Conservation (phyloP, 2,888 invertebrate genomes). For the Scrobipalpa costella region DNA sequence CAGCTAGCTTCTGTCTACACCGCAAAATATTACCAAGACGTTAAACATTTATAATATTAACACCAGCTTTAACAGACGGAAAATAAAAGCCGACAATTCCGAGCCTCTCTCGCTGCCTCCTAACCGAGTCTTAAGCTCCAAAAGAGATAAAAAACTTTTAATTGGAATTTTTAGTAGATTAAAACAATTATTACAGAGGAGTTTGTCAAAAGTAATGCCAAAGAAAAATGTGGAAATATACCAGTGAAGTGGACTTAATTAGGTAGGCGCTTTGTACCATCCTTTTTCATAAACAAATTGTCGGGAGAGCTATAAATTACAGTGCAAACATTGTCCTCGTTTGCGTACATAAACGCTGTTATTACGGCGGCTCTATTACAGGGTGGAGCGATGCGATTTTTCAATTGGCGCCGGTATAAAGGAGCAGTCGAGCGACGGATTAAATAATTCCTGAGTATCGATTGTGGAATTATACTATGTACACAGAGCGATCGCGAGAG, state of each 20-base stretch:
- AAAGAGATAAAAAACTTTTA: constrained; percentile 71
- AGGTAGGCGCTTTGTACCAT: constrained; percentile 29
- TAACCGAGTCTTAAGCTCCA: constrained; percentile 58
- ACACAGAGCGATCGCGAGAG: constrained; percentile 45
- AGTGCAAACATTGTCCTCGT: constrained; percentile 22
- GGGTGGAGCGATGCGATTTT: constrained; percentile 27
- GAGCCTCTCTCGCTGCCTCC: constrained; percentile 38
- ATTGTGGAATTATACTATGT: constrained; percentile 51
- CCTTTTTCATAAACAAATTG: constrained; percentile 20
- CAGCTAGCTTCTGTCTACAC: not conserved
- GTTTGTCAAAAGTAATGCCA: constrained; percentile 52
- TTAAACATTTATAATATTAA: constrained; percentile 18
- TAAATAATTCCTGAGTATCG: constrained; percentile 52
- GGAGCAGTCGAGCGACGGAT: constrained; percentile 37
- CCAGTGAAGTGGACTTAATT: constrained; percentile 33
- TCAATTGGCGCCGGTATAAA: constrained; percentile 27
- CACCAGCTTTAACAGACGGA: constrained; percentile 35
- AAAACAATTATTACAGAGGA: constrained; percentile 66
- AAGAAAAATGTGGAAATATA: constrained; percentile 48
- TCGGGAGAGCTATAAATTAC: constrained; percentile 26
- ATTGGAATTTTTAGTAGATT: constrained; percentile 71
- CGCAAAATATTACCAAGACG: constrained; percentile 14
- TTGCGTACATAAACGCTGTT: constrained; percentile 20
- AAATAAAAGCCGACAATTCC: constrained; percentile 45
- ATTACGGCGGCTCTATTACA: constrained; percentile 25